phyloP scores from a whole-genome alignment of 2,888 invertebrate species.

The Dryomyza anilis region DNA sequence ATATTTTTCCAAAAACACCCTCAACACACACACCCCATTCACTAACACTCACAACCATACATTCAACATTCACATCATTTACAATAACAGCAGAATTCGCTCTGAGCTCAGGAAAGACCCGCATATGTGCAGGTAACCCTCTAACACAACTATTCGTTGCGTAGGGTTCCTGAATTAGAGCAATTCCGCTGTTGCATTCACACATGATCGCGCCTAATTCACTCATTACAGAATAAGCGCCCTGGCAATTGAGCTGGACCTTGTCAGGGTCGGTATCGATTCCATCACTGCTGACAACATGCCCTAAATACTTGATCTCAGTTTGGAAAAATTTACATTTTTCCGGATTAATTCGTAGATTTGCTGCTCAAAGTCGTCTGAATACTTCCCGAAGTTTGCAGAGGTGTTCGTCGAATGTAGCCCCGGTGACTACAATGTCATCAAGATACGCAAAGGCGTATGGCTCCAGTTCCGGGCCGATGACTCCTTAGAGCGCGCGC shows the following conservation, averaged over 20 bases:
- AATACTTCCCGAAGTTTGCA: too few species aligned
- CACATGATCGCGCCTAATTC: conserved; percentile 4
- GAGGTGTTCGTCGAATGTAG: too few species aligned
- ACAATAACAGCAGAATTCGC: conserved; percentile 1
- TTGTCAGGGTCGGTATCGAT: too few species aligned
- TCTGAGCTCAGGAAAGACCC: background rate
- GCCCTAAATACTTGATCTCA: too few species aligned
- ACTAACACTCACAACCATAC: background rate
- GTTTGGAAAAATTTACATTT: too few species aligned
- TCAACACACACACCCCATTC: background rate
- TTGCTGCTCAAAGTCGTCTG: too few species aligned
- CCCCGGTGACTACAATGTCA: too few species aligned
- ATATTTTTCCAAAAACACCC: background rate
- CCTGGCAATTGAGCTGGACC: conserved; percentile 10
- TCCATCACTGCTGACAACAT: too few species aligned
- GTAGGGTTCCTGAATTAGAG: conserved; percentile 13
- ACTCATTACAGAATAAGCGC: conserved; percentile 1
- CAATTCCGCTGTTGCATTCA: background rate
- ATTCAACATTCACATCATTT: background rate
- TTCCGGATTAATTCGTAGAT: too few species aligned
- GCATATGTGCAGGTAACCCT: background rate
- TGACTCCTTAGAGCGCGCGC: too few species aligned
- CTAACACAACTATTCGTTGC: background rate
- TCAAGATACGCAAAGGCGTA: too few species aligned
- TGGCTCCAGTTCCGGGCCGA: too few species aligned